phyloP scores from a whole-genome alignment of 2,797 vertebrate species.

The Pelochelys cantorii region DNA sequence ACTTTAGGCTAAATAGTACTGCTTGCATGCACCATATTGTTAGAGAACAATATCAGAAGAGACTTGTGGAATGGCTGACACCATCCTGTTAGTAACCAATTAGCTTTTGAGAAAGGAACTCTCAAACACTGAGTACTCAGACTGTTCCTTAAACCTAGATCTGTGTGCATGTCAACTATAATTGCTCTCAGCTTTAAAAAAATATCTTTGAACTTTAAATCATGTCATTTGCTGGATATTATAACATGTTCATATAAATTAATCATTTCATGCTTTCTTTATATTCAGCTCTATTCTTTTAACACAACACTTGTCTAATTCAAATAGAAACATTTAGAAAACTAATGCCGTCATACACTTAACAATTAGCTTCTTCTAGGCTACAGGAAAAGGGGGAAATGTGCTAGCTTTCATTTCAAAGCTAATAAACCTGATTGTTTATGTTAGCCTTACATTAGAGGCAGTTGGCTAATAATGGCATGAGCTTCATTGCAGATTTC shows the following conservation, averaged over 20 bases:
- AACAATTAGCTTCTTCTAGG: conserved; percentile 6
- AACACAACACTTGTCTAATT: not conserved
- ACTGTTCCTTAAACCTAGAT: not conserved
- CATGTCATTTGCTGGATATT: conserved; percentile 7
- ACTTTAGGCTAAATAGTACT: not conserved
- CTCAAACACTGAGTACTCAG: not conserved
- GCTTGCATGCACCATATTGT: not conserved
- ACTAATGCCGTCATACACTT: not conserved
- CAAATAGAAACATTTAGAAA: conserved; percentile 27
- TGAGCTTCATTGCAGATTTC: not conserved
- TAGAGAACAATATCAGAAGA: not conserved
- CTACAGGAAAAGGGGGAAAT: conserved; percentile 24
- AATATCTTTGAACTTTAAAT: conserved; percentile 15
- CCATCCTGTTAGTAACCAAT: not conserved
- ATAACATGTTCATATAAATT: not conserved
- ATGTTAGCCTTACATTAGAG: conserved; percentile 31
- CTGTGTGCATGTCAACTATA: not conserved
- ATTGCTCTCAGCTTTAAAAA: conserved; percentile 39
- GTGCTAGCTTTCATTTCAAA: conserved; percentile 32
- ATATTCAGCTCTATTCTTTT: conserved; percentile 20
- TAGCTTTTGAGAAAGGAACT: not conserved
- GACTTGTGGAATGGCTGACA: not conserved
- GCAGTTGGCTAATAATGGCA: not conserved
- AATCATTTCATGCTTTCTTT: conserved; percentile 22
- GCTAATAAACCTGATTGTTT: conserved; percentile 50